Percentiles rank a stretch among this genome's conserved stretches.
Evolutionary conservation across 2,113 vertebrate genomes (phyloP).

Genomic region (Scartelaos histophorus): DNA sequence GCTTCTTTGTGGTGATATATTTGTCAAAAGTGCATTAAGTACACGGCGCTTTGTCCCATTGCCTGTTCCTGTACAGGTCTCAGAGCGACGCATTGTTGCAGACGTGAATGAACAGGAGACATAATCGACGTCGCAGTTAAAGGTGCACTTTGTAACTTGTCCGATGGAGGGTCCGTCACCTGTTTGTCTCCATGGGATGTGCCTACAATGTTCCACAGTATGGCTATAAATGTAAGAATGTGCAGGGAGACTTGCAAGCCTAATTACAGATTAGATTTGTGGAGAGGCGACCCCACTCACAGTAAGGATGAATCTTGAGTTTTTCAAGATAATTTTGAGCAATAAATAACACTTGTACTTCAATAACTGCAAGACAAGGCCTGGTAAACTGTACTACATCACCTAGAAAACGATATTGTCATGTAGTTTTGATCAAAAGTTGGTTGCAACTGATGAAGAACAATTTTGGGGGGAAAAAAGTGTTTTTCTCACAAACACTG

Average conservation of each 20-base stretch:
- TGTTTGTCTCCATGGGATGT: too few relatives aligned
- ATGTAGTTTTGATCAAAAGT: background rate
- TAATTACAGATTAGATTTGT: too few relatives aligned
- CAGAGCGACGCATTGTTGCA: constrained; percentile 46
- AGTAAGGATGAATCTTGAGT: too few relatives aligned
- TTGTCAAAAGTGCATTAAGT: constrained; percentile 30
- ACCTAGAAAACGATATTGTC: background rate
- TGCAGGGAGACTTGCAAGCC: too few relatives aligned
- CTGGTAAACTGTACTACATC: background rate
- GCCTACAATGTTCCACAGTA: too few relatives aligned
- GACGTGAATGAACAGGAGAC: constrained; percentile 46
- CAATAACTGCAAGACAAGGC: background rate
- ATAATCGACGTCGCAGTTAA: background rate
- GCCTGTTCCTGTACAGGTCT: constrained; percentile 29
- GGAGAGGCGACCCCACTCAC: too few relatives aligned
- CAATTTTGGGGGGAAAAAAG: background rate
- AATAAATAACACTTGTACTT: too few relatives aligned
- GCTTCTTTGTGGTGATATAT: constrained; percentile 26
- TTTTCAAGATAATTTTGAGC: too few relatives aligned
- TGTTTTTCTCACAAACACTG: background rate
- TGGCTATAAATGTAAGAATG: too few relatives aligned
- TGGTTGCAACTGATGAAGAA: background rate
- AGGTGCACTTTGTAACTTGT: background rate
- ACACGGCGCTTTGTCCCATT: constrained; percentile 42
- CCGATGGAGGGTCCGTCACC: too few relatives aligned